A percentile compares a stretch with the other conserved stretches of the same genome.
phyloP scores from a whole-genome alignment of 2,113 vertebrate genomes.

The Gallinago jamesoni region DNA sequence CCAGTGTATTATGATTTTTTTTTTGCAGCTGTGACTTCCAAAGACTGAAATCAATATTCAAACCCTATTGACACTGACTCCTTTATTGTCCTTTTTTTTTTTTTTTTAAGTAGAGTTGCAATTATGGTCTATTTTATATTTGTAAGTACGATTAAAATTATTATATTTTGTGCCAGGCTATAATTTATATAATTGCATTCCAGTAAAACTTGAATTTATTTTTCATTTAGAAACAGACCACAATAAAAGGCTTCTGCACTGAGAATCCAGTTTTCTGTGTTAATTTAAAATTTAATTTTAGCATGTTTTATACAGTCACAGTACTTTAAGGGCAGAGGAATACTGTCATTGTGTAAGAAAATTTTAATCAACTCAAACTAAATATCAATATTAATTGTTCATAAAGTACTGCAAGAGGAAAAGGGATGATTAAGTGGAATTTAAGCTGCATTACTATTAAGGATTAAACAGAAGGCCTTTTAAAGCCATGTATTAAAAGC shows the following conservation, averaged over 20 bases:
- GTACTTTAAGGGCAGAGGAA: slow-evolving; percentile 4
- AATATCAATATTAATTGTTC: slow-evolving; percentile 33
- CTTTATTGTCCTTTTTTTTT: not conserved
- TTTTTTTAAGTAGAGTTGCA: not conserved
- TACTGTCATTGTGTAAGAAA: not conserved
- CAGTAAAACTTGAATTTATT: slow-evolving; percentile 41
- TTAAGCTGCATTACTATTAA: slow-evolving; percentile 28
- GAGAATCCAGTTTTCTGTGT: not conserved
- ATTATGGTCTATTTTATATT: slow-evolving; percentile 2
- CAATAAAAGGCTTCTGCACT: not conserved
- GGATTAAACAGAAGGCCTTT: slow-evolving; percentile 24
- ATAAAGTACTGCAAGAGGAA: slow-evolving; percentile 24
- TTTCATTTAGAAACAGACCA: slow-evolving; percentile 32
- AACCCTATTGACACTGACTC: not conserved
- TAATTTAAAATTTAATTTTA: slow-evolving; percentile 16
- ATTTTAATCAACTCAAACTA: slow-evolving; percentile 35
- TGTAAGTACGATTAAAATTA: not conserved
- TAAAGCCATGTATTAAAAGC: slow-evolving; percentile 3
- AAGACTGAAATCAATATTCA: not conserved
- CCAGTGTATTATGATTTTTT: not conserved
- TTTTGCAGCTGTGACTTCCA: not conserved
- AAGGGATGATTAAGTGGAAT: slow-evolving; percentile 37
- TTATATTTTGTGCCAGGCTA: not conserved
- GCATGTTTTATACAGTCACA: not conserved
- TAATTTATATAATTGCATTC: slow-evolving; percentile 43